These are phyloP conservation scores for Dicentrarchus labrax DNA, from an alignment of 2,113 vertebrate species.

Conservation along the genomic window DNA sequence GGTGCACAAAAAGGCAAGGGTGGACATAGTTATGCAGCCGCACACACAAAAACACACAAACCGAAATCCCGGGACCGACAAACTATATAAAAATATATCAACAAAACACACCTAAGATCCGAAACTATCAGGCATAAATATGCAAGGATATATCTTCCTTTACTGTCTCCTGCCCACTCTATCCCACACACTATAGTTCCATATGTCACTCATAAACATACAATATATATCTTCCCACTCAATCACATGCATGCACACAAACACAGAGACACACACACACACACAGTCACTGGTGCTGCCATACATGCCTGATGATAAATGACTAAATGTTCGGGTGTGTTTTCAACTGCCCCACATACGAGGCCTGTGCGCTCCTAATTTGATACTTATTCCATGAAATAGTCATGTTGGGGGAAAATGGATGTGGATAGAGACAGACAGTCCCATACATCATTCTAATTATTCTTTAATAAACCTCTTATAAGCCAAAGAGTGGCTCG, in stretches of 20 bases:
- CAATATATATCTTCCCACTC: conserved; percentile 48
- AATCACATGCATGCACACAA: conserved; percentile 26
- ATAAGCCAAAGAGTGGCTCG: conserved; percentile 38
- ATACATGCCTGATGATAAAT: conserved; percentile 80
- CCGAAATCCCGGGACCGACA: background rate
- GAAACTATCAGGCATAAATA: conserved; percentile 6
- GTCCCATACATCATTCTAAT: conserved; percentile 85
- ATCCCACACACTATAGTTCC: conserved; percentile 16
- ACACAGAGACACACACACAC: conserved; percentile 32
- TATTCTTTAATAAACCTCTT: conserved; percentile 84
- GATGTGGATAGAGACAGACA: conserved; percentile 85
- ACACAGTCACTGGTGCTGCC: conserved; percentile 51
- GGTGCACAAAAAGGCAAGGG: background rate
- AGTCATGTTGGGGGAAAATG: conserved; percentile 81
- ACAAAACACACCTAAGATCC: conserved; percentile 17
- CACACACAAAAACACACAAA: background rate
- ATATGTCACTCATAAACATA: conserved; percentile 65
- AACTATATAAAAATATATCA: conserved; percentile 17
- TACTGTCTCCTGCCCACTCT: conserved; percentile 16
- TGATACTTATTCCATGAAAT: conserved; percentile 84
- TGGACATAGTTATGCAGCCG: background rate
- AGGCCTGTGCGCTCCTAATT: conserved; percentile 74
- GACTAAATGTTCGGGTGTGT: conserved; percentile 79
- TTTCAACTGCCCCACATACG: conserved; percentile 81
- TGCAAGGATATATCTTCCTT: conserved; percentile 21